These are phyloP conservation scores for Sebastes oblongus DNA, from an alignment of 2,797 vertebrate genomes.

Conservation along the genomic window DNA sequence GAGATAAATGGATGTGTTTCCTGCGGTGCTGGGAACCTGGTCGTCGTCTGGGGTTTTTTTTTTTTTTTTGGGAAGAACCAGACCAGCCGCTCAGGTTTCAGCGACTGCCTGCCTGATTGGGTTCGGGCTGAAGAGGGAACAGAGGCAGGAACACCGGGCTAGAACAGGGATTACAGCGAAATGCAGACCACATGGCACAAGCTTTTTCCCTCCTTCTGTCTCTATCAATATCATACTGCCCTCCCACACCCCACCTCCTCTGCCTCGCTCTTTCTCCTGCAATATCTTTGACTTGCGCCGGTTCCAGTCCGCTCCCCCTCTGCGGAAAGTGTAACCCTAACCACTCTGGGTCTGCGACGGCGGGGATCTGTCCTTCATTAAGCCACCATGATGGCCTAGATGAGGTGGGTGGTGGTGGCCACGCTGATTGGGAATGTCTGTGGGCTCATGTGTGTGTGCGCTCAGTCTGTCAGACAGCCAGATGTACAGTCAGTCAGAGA, in stretches of 20 bases:
- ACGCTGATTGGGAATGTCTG: constrained; percentile 61
- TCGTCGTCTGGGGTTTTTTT: neutral
- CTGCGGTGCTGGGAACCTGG: constrained; percentile 14
- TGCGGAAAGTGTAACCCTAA: constrained; percentile 55
- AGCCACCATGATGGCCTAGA: constrained; percentile 62
- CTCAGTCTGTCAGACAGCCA: constrained; percentile 38
- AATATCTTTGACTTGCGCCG: constrained; percentile 52
- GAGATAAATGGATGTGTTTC: constrained; percentile 38
- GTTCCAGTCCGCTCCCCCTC: constrained; percentile 26
- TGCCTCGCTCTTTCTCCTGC: constrained; percentile 36
- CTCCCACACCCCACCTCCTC: neutral
- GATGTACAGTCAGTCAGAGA: constrained; percentile 44
- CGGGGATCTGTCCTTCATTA: constrained; percentile 75
- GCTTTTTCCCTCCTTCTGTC: constrained; percentile 62
- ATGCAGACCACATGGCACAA: constrained; percentile 78
- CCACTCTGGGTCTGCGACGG: constrained; percentile 26
- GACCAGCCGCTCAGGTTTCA: constrained; percentile 48
- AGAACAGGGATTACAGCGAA: constrained; percentile 69
- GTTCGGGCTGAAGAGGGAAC: constrained; percentile 44
- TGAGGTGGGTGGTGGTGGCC: constrained; percentile 56
- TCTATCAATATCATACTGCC: constrained; percentile 63
- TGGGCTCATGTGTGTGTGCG: neutral
- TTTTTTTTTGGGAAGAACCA: constrained; percentile 21
- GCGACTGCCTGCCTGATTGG: constrained; percentile 41
- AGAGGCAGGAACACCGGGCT: constrained; percentile 62